These are phyloP conservation scores for Muschampia plurimacula DNA, from an alignment of 2,888 invertebrate species.

Conservation along the genomic window DNA sequence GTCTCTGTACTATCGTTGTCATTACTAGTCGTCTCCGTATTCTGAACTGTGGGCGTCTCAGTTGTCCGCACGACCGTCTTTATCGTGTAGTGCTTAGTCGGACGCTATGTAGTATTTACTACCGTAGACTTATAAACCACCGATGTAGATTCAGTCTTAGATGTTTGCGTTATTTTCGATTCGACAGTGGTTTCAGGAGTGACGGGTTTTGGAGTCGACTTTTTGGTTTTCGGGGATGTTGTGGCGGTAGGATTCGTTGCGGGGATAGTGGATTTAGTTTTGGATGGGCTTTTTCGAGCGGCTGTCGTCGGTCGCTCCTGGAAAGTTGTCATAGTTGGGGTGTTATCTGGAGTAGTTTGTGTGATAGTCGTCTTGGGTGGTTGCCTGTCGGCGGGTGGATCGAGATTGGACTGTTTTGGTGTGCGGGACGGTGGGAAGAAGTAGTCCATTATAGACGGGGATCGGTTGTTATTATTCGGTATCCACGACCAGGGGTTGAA, in stretches of 20 bases:
- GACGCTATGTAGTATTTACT: slow-evolving; percentile 66
- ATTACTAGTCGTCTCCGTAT: slow-evolving; percentile 78
- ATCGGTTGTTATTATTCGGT: slow-evolving; percentile 71
- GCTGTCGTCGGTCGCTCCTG: slow-evolving; percentile 75
- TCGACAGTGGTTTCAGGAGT: slow-evolving; percentile 67
- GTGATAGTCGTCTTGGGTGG: slow-evolving; percentile 62
- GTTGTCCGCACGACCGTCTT: slow-evolving; percentile 75
- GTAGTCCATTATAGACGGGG: slow-evolving; percentile 82
- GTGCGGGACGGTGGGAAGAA: slow-evolving; percentile 82
- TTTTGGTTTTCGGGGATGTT: slow-evolving; percentile 69
- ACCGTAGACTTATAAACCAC: slow-evolving; percentile 60
- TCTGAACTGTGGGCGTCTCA: slow-evolving; percentile 70
- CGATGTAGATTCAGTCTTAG: slow-evolving; percentile 61
- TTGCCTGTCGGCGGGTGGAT: slow-evolving; percentile 74
- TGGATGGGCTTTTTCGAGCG: slow-evolving; percentile 71
- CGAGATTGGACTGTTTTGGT: slow-evolving; percentile 78
- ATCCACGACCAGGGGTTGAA: slow-evolving; percentile 83
- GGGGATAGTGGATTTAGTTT: slow-evolving; percentile 73
- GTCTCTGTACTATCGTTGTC: slow-evolving; percentile 82
- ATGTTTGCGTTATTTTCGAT: slow-evolving; percentile 66
- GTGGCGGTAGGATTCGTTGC: slow-evolving; percentile 70
- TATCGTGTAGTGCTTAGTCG: slow-evolving; percentile 85
- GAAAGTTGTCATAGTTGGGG: slow-evolving; percentile 66
- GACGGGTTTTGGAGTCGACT: slow-evolving; percentile 68
- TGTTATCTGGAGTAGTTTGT: slow-evolving; percentile 62